phyloP scores from a whole-genome alignment of 2,797 vertebrate species.

The Sebastolobus alascanus region DNA sequence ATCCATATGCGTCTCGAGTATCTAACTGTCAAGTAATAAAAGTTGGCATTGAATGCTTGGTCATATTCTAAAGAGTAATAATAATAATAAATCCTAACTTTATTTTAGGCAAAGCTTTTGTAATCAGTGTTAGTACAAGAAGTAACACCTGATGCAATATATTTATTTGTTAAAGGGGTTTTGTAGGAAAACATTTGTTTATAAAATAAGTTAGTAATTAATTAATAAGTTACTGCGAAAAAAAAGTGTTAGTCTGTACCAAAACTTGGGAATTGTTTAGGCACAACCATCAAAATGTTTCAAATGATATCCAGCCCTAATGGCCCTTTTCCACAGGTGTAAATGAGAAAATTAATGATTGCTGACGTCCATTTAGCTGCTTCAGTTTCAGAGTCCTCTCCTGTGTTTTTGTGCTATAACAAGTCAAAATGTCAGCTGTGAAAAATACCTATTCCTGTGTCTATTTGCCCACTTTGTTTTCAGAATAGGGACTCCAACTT shows the following conservation, averaged over 20 bases:
- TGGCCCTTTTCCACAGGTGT: neutral
- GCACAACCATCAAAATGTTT: neutral
- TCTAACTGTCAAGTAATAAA: conserved; percentile 1
- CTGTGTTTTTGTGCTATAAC: neutral
- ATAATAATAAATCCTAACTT: neutral
- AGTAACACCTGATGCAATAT: neutral
- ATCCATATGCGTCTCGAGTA: neutral
- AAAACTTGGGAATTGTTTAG: neutral
- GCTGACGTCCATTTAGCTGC: neutral
- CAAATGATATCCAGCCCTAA: neutral
- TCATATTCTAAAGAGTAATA: neutral
- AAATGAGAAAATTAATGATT: neutral
- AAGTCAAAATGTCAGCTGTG: neutral
- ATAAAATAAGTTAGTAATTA: no score
- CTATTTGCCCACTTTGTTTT: neutral
- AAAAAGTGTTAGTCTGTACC: neutral
- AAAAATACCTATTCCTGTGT: neutral
- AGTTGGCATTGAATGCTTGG: neutral
- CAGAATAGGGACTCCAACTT: neutral
- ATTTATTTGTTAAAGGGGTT: neutral
- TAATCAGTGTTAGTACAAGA: neutral
- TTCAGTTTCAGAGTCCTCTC: neutral
- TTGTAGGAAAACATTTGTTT: neutral
- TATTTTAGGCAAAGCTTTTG: neutral
- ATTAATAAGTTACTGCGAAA: neutral